Base-by-base conservation (phyloP, 2,113 vertebrate species). In the Myiopsitta monachus region DNA sequence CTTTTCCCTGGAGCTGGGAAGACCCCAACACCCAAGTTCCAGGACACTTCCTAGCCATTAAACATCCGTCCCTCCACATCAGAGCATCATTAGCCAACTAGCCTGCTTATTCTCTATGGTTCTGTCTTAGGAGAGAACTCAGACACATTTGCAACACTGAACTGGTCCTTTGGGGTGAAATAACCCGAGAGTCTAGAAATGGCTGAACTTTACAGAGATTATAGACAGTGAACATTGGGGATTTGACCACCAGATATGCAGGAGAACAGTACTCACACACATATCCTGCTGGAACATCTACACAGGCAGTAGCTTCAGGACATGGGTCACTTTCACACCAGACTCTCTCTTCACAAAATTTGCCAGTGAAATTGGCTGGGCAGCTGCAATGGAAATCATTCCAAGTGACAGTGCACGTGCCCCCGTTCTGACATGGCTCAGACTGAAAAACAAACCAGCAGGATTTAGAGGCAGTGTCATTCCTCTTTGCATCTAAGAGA, bases 381-480 rank as follows among this genome's bases (percentile, higher is more conserved):
- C 99, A 99, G 92, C 83, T 87, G 86, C 99, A 99, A 59, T 74
- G 96, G 97, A 99, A 99, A 97, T 99, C 99, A 64, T 99, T 99
- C 99, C 99, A 99, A 75, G 98, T 99, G 94, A 99, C 92, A 4
- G 93, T 87, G 89, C 99, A 99, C 14, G 68, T 96, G 76, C 99
- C 99, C 28, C 98, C 98, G 30, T 99, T 98, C 87, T 98, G 96
- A 97, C 99, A 99, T 12, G 99, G 99, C 24, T 97, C 93, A 59
- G 96, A 96, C 99, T 99, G 97, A 24, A 88, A 75, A 95, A 92
- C 59, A 92, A 54, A 93, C 84, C 0, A 77, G 68, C 7, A 5
- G 16, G 36, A 64, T 82, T 91, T 41, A 96, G 92, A 31, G 75
- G 70, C 28, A 24, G 18, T 1, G 4, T 33, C 74, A 68, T 84